These are phyloP conservation scores for Acanthisitta chloris DNA, from an alignment of 2,113 vertebrate genomes.

Conservation along the genomic window DNA sequence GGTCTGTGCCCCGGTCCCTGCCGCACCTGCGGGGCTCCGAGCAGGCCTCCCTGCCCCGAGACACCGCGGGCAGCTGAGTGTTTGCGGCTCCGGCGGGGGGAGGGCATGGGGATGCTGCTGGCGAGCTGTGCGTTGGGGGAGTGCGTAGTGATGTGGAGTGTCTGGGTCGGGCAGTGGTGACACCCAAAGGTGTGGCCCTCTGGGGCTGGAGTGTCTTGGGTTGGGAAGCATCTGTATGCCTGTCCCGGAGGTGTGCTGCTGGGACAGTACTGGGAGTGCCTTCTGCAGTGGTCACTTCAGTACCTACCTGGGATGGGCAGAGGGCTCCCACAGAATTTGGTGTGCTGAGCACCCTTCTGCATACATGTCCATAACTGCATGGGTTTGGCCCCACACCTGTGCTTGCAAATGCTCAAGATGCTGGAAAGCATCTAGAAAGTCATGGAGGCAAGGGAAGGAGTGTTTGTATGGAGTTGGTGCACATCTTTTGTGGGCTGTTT, in stretches of 20 bases:
- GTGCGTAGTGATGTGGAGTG: fast-evolving
- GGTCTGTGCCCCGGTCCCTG: slow-evolving; percentile 50
- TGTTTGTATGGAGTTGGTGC: background rate
- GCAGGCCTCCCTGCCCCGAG: background rate
- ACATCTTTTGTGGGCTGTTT: fast-evolving
- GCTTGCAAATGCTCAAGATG: background rate
- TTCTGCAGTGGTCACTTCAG: fast-evolving
- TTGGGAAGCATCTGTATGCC: fast-evolving
- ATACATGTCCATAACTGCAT: fast-evolving
- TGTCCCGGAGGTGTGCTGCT: too few relatives aligned
- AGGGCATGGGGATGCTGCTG: background rate
- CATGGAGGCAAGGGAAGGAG: fast-evolving
- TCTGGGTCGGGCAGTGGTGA: fast-evolving
- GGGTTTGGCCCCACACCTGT: background rate
- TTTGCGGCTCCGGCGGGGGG: fast-evolving
- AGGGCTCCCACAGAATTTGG: background rate
- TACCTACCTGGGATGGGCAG: fast-evolving
- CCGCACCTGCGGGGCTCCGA: background rate
- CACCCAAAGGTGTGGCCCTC: fast-evolving
- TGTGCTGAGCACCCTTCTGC: fast-evolving
- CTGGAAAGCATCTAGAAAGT: background rate
- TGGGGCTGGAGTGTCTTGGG: fast-evolving
- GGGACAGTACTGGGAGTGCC: fast-evolving
- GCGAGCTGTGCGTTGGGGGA: fast-evolving
- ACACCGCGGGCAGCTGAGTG: background rate